Evolutionary conservation across 2,113 vertebrate species (phyloP), one percentile per base, ranked within the genome.

Genomic region (Coracopsis vasa): DNA sequence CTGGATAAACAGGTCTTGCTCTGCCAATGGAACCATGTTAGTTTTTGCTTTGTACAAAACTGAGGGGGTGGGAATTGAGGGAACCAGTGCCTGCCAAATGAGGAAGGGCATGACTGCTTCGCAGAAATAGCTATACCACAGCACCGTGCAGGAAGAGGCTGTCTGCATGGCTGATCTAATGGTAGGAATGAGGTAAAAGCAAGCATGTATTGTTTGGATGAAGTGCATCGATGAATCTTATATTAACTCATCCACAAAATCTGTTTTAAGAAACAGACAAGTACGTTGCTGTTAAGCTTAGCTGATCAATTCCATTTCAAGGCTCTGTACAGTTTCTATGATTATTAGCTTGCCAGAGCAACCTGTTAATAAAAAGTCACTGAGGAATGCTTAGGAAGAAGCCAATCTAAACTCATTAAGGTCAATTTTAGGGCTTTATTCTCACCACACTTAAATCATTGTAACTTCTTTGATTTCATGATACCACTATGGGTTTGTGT

Each of bases 31-130:
- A 94, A n/a, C 56, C 47, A 31, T 11, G 23, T 58, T 85, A 37
- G 31, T 75, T 96, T 96, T 88, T 73, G 61, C 71, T 88, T 67
- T 65, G 71, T 90, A 70, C 53, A 73, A 61, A 94, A 82, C 5
- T 11, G 42, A 56, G 42, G 2, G 20, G 24, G 66, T 80, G 48
- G 81, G 79, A 90, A n/a, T n/a, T 41, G 67, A 67, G 53, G n/a
- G 58, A 93, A 83, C 29, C 29, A 50, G 3, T 9, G 27, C 54
- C 66, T 95, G 80, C 61, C 78, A 95, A 72, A 73, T 13, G 10
- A 91, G 65, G 86, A 86, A 80, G 67, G 74, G 31, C 53, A 44
- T 5, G 29, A 88, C 31, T 69, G 44, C 42, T 85, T 51, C 17
- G 31, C 47, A 65, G 66, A 91, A 88, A 86, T n/a, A 65, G 48